These are phyloP conservation scores for Myotis pilosus DNA, from an alignment of 2,797 vertebrate species.

Conservation along the genomic window DNA sequence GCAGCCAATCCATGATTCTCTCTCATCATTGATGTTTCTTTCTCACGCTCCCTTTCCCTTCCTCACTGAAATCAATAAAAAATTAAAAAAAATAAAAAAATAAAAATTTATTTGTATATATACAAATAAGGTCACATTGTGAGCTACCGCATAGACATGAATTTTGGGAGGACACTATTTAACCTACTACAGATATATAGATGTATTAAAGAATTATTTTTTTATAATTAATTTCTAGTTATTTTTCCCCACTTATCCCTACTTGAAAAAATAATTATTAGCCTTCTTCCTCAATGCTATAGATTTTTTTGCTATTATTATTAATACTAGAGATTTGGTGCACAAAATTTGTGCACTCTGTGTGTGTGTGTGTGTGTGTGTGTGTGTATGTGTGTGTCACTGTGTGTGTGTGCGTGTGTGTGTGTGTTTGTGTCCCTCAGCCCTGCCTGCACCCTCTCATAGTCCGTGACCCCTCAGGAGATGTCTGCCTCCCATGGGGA, in stretches of 20 bases:
- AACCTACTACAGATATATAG: not conserved
- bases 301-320: not conserved
- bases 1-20: no score
- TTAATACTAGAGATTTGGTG: not conserved
- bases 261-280: constrained; percentile 11
- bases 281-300: not conserved
- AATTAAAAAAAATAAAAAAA: no score
- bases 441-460: no score
- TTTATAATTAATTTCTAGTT: not conserved
- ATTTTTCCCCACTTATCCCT: not conserved
- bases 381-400: not conserved
- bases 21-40: no score
- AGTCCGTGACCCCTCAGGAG: no score
- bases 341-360: no score
- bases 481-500: no score
- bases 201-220: not conserved
- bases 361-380: no score
- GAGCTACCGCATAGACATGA: not conserved
- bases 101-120: no score
- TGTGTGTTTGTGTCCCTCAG: not conserved
- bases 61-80: no score
- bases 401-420: no score
- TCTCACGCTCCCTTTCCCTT: no score
- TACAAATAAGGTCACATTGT: not conserved
- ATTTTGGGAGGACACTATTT: not conserved